Evolutionary conservation across 2,113 vertebrate genomes (phyloP), one percentile per base, ranked within the genome.

Genomic region (Pagrus major): DNA sequence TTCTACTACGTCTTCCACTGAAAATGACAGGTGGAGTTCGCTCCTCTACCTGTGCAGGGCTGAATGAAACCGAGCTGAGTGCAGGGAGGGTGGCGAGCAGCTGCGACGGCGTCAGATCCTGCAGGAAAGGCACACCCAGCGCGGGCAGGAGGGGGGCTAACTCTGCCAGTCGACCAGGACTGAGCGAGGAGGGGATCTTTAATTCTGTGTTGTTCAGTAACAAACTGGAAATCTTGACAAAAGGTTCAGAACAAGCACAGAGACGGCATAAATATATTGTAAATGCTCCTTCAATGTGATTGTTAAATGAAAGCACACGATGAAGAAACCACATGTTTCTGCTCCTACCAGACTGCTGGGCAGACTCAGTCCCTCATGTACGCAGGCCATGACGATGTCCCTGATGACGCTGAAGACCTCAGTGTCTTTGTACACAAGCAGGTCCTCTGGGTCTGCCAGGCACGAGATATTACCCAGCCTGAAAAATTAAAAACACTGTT

Each of bases 391-490:
- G n/a, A 96, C 44, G 7, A 81, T 91, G 42, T 89, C 87, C 78
- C 87, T 91, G 73, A 96, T 93, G 46, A 92, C 88, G 1, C 68
- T 33, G 71, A 93, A 94, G 56, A 77, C 70, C 16, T 86, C 74
- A 1, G 88, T 90, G 78, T 74, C 70, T 41, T 76, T 84, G 79
- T 95, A 96, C 0, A 25, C n/a, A 41, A 92, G 61, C 41, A 96
- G 90, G 67, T 94, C 90, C 7, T 66, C 76, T 31, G 90, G 83
- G 25, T 90, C 85, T 31, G 93, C 94, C 74, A 93, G 85, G 85
- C 96, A 96, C 0, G 91, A 61, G 35, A 93, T 74, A 20, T 85
- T 85, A 23, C 93, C 94, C 72, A 96, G 76, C 86, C 96, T 96
- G n/a, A n/a, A 46, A 61, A 83, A 77, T 42, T 0, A 83, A 5